Evolutionary conservation across 2,888 invertebrate species (phyloP).

Genomic region (Boloria selene): DNA sequence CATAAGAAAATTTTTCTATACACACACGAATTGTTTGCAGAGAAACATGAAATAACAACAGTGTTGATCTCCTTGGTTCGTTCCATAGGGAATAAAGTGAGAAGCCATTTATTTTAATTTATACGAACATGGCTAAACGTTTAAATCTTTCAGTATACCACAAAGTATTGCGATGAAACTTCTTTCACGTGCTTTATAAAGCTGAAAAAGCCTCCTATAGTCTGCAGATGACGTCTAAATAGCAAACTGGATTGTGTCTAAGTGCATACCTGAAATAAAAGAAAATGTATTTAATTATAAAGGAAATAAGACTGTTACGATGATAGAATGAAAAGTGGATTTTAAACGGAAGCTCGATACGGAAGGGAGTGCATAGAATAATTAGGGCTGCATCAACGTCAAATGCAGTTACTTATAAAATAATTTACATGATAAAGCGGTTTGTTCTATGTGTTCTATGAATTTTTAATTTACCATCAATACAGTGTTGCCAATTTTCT

Average conservation of each 20-base stretch:
- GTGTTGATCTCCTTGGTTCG: too few relatives aligned
- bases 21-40: too few relatives aligned
- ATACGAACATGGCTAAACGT: not conserved
- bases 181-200: slow-evolving; percentile 5
- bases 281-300: slow-evolving; percentile 36
- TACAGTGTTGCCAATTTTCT: too few relatives aligned
- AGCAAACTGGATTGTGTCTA: slow-evolving; percentile 13
- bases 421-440: too few relatives aligned
- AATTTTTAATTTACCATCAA: too few relatives aligned
- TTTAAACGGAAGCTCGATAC: slow-evolving; percentile 39
- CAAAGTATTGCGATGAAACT: not conserved
- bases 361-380: slow-evolving; percentile 35
- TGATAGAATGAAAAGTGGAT: slow-evolving; percentile 38
- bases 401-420: too few relatives aligned
- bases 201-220: slow-evolving; percentile 2
- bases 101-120: too few relatives aligned
- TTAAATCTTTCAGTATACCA: not conserved
- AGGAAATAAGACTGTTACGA: slow-evolving; percentile 35
- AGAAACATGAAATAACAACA: too few relatives aligned
- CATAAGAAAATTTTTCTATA: too few relatives aligned
- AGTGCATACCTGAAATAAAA: slow-evolving; percentile 44
- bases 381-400: slow-evolving; percentile 24
- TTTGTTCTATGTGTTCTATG: too few relatives aligned
- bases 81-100: too few relatives aligned
- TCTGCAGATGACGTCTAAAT: slow-evolving; percentile 1